phyloP scores from a whole-genome alignment of 1,140 invertebrate genomes.

The Drosophila nigrodunni region DNA sequence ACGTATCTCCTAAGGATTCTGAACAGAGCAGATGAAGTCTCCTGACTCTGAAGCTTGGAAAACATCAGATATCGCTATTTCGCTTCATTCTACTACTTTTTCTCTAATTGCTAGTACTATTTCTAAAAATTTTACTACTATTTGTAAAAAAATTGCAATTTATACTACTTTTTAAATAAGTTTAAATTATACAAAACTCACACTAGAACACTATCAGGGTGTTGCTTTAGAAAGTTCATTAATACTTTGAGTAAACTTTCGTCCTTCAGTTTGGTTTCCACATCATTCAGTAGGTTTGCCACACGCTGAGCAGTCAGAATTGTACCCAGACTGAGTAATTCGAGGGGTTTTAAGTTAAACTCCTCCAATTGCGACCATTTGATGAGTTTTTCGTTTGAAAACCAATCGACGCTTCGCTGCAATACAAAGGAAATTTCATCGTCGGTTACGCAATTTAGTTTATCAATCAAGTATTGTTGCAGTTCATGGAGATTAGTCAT shows the following conservation, averaged over 20 bases:
- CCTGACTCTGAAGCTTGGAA: too few relatives aligned
- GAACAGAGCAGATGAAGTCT: too few relatives aligned
- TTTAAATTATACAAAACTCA: neutral
- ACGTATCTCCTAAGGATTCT: too few relatives aligned
- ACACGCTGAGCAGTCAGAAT: constrained; percentile 28
- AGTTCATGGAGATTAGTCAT: constrained; percentile 6
- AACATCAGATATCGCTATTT: too few relatives aligned
- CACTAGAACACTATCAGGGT: constrained; percentile 25
- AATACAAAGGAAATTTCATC: constrained; percentile 33
- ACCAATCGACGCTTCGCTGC: constrained; percentile 34
- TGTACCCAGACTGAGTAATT: constrained; percentile 22
- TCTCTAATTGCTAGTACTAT: too few relatives aligned
- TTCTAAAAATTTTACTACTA: too few relatives aligned
- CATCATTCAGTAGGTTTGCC: constrained; percentile 13
- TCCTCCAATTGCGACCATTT: constrained; percentile 23
- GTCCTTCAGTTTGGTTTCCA: constrained; percentile 9
- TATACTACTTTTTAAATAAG: neutral
- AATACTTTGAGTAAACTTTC: constrained; percentile 20
- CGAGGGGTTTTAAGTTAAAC: constrained; percentile 6
- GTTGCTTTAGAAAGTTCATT: constrained; percentile 17
- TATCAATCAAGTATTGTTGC: constrained; percentile 12
- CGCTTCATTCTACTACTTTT: too few relatives aligned
- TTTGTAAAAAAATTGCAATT: too few relatives aligned
- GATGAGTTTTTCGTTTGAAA: constrained; percentile 10
- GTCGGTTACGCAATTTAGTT: constrained; percentile 20